Conservation (phyloP, 2,113 vertebrate genomes). For the Procavia capensis region DNA sequence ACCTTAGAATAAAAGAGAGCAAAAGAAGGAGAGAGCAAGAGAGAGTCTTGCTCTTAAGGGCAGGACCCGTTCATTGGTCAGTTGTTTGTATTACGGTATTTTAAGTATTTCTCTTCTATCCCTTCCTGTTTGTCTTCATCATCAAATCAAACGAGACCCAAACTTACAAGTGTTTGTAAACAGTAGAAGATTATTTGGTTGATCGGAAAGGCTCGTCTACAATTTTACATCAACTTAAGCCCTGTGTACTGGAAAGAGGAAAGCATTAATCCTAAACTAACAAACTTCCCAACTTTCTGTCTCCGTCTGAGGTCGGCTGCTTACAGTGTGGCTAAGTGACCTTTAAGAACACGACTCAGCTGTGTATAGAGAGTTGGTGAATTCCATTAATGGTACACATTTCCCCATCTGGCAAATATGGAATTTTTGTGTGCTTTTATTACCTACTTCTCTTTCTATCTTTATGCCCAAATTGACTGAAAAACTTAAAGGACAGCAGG, state of each 20-base stretch:
- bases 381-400: conserved; percentile 19
- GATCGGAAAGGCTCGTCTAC: conserved; percentile 69
- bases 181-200: conserved; percentile 64
- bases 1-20: not conserved
- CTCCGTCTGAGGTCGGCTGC: conserved; percentile 50
- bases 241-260: conserved; percentile 59
- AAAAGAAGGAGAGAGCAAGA: not conserved
- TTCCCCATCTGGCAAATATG: conserved; percentile 15
- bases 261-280: conserved; percentile 77
- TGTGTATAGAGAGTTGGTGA: conserved; percentile 33
- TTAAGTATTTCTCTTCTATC: conserved; percentile 60
- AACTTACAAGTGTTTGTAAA: conserved; percentile 78
- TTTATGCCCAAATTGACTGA: not conserved
- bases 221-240: conserved; percentile 79
- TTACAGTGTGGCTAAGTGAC: conserved; percentile 55
- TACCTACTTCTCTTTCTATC: not conserved
- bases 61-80: not conserved
- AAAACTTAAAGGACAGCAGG: not conserved
- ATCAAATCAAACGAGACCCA: conserved; percentile 55
- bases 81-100: conserved; percentile 57
- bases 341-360: conserved; percentile 66
- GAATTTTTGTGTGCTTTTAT: not conserved
- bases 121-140: conserved; percentile 77
- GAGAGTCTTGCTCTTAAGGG: not conserved
- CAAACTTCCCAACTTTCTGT: conserved; percentile 62